Percentiles rank a stretch among this genome's conserved stretches.
These are phyloP conservation scores for Drusus annulatus DNA, from an alignment of 1,140 invertebrate genomes.

Conservation along the genomic window DNA sequence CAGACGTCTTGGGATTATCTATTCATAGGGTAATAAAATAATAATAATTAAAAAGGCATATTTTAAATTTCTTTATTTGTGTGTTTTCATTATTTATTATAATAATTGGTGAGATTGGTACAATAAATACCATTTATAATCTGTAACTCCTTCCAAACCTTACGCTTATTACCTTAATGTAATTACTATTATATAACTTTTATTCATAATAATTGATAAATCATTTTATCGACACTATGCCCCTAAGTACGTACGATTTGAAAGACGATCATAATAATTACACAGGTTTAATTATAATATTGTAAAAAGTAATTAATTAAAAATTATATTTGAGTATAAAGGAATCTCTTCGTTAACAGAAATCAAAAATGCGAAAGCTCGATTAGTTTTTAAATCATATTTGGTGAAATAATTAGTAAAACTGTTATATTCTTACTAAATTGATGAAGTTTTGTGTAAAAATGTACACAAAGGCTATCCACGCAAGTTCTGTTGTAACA, in stretches of 20 bases:
- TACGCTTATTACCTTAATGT: constrained; percentile 12
- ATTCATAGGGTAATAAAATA: too few species aligned
- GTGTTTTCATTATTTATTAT: constrained; percentile 49
- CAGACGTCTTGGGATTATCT: too few species aligned
- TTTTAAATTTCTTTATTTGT: constrained; percentile 53
- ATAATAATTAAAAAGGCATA: neutral
- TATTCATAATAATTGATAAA: constrained; percentile 56
- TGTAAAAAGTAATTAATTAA: constrained; percentile 52
- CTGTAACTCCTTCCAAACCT: constrained; percentile 42
- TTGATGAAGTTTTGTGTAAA: too few species aligned
- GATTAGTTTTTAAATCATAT: constrained; percentile 33
- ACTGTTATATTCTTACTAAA: too few species aligned
- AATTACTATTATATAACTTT: constrained; percentile 44
- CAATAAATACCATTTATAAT: constrained; percentile 56
- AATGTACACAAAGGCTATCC: too few species aligned
- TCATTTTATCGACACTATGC: constrained; percentile 44
- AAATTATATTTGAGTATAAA: constrained; percentile 54
- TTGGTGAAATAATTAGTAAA: too few species aligned
- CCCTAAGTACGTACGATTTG: neutral
- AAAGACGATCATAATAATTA: neutral
- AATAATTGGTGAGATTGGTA: constrained; percentile 57
- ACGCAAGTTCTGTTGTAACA: too few species aligned
- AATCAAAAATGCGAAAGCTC: constrained; percentile 54
- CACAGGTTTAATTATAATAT: constrained; percentile 44
- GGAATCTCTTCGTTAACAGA: constrained; percentile 47